Conservation (phyloP, 2,888 invertebrate genomes). For the Pedicia rivosa region DNA sequence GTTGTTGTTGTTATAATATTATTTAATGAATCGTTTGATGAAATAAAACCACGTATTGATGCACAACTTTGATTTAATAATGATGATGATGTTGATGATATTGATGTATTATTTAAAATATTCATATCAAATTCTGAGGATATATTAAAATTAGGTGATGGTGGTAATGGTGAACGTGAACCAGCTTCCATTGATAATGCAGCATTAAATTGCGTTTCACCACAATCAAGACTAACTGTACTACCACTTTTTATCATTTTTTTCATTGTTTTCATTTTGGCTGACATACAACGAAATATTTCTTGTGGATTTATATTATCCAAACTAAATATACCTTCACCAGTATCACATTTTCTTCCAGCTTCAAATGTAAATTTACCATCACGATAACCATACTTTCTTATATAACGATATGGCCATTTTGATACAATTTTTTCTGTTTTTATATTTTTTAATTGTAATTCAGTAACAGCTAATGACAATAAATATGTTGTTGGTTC, state of each 20-base stretch:
- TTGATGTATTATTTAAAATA: conserved; percentile 12
- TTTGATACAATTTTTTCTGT: conserved; percentile 45
- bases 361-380: conserved; percentile 81
- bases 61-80: conserved; percentile 21
- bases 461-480: conserved; percentile 55
- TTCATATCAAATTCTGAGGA: conserved; percentile 21
- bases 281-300: conserved; percentile 62
- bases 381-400: conserved; percentile 71
- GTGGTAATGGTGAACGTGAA: conserved; percentile 64
- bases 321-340: conserved; percentile 66
- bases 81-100: neutral
- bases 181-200: conserved; percentile 65
- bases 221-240: conserved; percentile 46
- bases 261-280: conserved; percentile 79
- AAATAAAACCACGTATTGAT: conserved; percentile 23
- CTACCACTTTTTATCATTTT: conserved; percentile 59
- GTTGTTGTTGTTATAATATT: too few relatives aligned
- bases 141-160: conserved; percentile 34
- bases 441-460: conserved; percentile 50
- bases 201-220: conserved; percentile 58
- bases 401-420: conserved; percentile 73
- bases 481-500: conserved; percentile 55
- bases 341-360: conserved; percentile 71
- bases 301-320: conserved; percentile 71
- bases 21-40: conserved; percentile 26